phyloP scores from a whole-genome alignment of 2,113 vertebrate genomes.

The Dendrocopos noguchii region DNA sequence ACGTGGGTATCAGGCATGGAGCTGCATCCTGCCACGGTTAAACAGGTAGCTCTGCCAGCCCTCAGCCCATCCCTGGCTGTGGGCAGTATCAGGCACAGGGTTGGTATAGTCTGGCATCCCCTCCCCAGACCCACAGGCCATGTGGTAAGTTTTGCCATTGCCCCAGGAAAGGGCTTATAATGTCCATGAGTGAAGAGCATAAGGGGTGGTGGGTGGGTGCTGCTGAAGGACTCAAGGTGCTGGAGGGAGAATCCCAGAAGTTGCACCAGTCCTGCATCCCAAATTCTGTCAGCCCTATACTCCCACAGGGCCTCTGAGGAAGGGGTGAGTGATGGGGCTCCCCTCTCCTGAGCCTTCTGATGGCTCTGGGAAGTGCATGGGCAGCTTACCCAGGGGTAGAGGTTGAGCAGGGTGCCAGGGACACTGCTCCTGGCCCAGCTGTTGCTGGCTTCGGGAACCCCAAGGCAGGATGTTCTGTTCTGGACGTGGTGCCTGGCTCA shows the following conservation, averaged over 20 bases:
- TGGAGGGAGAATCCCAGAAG: not conserved
- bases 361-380: accelerated
- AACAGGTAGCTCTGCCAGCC: not conserved
- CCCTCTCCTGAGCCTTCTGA: accelerated
- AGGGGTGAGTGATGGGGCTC: accelerated
- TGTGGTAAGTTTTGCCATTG: not conserved
- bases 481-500: accelerated
- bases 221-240: not conserved
- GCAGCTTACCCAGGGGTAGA: not conserved
- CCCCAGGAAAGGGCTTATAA: not conserved
- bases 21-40: not conserved
- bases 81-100: accelerated
- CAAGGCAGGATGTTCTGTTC: conserved; percentile 30
- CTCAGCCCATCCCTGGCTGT: accelerated
- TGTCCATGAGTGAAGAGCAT: accelerated
- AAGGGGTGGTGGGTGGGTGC: not conserved
- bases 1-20: not conserved
- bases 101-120: not conserved
- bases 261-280: not conserved
- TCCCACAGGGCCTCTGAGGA: accelerated
- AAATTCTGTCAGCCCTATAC: not conserved
- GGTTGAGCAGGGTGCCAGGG: not conserved
- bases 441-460: accelerated
- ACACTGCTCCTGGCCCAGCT: not conserved
- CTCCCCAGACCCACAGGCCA: not conserved